Percentiles rank a stretch among this genome's conserved stretches.
phyloP scores from a whole-genome alignment of 2,888 invertebrate species.

The Eilema depressum region DNA sequence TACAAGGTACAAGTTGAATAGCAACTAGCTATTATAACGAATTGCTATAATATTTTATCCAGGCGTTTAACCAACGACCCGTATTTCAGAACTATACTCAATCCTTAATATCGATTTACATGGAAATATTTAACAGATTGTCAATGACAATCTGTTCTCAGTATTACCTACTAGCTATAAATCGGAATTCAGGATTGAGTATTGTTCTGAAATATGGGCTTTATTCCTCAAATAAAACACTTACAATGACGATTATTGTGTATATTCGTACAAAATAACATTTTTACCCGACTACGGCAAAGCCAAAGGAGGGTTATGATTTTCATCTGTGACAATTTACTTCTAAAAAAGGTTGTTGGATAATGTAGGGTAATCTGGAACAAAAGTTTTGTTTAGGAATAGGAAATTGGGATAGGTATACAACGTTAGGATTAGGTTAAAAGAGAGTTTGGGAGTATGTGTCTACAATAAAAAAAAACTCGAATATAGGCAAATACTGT shows the following conservation, averaged over 20 bases:
- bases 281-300: too few relatives aligned
- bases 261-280: conserved; percentile 7
- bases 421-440: not conserved
- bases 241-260: not conserved
- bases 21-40: not conserved
- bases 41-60: not conserved
- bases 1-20: not conserved
- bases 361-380: conserved; percentile 34
- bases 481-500: too few relatives aligned
- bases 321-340: not conserved
- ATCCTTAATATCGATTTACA: too few relatives aligned
- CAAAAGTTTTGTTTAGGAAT: conserved; percentile 32
- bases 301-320: too few relatives aligned
- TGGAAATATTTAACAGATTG: too few relatives aligned
- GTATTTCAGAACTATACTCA: too few relatives aligned
- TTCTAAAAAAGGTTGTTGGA: conserved; percentile 1
- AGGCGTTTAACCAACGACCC: not conserved
- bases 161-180: too few relatives aligned
- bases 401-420: conserved; percentile 5
- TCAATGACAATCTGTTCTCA: too few relatives aligned
- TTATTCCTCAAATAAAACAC: conserved; percentile 7
- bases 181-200: too few relatives aligned
- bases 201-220: too few relatives aligned
- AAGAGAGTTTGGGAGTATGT: not conserved
- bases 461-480: not conserved